Evolutionary conservation across 2,888 invertebrate genomes (phyloP), one percentile per base, ranked within the genome.

Genomic region (Cephonodes hylas): DNA sequence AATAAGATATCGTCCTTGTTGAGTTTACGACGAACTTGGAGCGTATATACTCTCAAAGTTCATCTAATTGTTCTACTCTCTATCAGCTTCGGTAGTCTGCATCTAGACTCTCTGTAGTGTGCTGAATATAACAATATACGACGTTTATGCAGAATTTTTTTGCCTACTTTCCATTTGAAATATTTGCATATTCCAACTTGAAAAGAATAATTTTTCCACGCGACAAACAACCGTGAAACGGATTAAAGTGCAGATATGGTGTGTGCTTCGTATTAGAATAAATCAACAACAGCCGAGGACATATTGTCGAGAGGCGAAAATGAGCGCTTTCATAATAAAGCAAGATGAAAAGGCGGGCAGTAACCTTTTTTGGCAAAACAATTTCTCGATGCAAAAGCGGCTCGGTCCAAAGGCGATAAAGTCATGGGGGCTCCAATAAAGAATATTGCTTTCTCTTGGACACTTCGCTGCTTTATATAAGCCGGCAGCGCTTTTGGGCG

Each of bases 361-460:
- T 27, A 53, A 18, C 18, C 18, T 53, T 53, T 53, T 48, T 53
- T 18, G 27, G 53, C 15, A 31, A 53, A 53, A 53, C 46, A 23
- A 23, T 59, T 42, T 23, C 46, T 25, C 22, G 22, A 48, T 23
- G 46, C 42, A 46, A 15, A 20, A 60, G 20, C 53, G 42, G 42
- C 25, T 42, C 53, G 53, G 3, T 53, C 25, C 38, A 48, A 18
- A 60, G 53, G 48, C 46, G 34, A 59, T 31, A n/a, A 31, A 38
- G 46, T 48, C 53, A 53, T 38, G 48, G 34, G 34, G 48, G 60
- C 53, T 18, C 13, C 42, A 58, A 58, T 62, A 58, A 62, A 58
- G 58, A 45, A 46, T 58, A 46, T 61, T 45, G 61, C 45, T 44
- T 58, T 46, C 38, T 45, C 34, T 46, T 46, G 46, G 46, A 58